Evolutionary conservation across 2,113 vertebrate genomes (phyloP).

Genomic region (Rissa tridactyla): DNA sequence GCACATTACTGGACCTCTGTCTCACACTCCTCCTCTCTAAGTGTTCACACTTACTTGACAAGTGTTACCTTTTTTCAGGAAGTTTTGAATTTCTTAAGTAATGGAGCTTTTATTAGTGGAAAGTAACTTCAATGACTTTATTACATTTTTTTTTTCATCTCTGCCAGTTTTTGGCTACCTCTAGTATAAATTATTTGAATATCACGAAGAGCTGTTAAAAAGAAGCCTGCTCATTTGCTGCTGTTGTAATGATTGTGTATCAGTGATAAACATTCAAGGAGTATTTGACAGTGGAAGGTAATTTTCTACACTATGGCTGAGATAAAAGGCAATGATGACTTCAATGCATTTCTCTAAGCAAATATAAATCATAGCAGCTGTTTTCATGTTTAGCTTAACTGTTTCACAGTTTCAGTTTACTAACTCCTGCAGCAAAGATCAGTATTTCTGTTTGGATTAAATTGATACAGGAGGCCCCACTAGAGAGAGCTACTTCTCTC

Average conservation of each 20-base stretch:
- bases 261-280: constrained; percentile 15
- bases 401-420: background rate
- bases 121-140: background rate
- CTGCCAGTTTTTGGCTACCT: background rate
- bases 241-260: background rate
- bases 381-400: background rate
- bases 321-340: constrained; percentile 14
- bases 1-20: background rate
- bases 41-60: background rate
- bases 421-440: background rate
- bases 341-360: background rate
- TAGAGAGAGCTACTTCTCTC: background rate
- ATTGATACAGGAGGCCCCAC: background rate
- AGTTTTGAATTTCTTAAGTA: background rate
- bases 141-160: background rate
- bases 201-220: background rate
- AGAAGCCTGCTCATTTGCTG: background rate
- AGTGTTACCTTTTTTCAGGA: background rate
- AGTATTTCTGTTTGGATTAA: background rate
- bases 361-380: background rate
- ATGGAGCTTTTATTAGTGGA: background rate
- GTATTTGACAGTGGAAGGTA: background rate
- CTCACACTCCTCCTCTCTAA: background rate
- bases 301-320: background rate
- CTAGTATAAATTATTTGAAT: background rate